Conservation (phyloP, 2,113 vertebrate species). For the Ceratotherium simum region DNA sequence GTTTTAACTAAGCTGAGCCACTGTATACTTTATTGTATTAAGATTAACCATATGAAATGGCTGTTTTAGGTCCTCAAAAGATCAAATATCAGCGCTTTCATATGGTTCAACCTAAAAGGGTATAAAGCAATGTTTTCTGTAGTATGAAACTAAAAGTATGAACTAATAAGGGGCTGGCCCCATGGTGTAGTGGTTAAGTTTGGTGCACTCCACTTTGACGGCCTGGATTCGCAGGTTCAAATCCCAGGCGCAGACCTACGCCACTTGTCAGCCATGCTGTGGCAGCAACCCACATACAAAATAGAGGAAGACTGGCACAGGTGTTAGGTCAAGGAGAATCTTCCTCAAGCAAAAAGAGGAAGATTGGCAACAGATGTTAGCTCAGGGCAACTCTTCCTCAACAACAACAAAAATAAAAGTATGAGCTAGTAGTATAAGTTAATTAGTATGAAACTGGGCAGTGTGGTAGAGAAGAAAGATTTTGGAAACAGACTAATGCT, state of each 20-base stretch:
- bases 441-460: not conserved
- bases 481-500: conserved; percentile 8
- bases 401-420: not conserved
- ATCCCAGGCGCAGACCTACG: too few relatives aligned
- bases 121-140: not conserved
- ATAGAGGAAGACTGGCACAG: too few relatives aligned
- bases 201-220: too few relatives aligned
- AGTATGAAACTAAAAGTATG: not conserved
- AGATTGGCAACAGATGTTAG: too few relatives aligned
- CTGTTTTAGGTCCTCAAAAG: not conserved
- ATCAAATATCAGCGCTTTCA: not conserved
- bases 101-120: not conserved
- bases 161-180: not conserved
- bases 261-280: too few relatives aligned
- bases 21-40: not conserved
- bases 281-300: too few relatives aligned
- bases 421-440: not conserved
- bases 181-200: too few relatives aligned
- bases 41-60: not conserved
- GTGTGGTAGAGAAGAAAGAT: not conserved
- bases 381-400: too few relatives aligned
- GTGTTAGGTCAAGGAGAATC: too few relatives aligned
- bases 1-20: not conserved
- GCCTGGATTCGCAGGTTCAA: too few relatives aligned
- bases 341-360: too few relatives aligned